A percentile compares a stretch with the other conserved stretches of the same genome.
These are phyloP conservation scores for Gopherus flavomarginatus DNA, from an alignment of 2,113 vertebrate genomes.

Conservation along the genomic window DNA sequence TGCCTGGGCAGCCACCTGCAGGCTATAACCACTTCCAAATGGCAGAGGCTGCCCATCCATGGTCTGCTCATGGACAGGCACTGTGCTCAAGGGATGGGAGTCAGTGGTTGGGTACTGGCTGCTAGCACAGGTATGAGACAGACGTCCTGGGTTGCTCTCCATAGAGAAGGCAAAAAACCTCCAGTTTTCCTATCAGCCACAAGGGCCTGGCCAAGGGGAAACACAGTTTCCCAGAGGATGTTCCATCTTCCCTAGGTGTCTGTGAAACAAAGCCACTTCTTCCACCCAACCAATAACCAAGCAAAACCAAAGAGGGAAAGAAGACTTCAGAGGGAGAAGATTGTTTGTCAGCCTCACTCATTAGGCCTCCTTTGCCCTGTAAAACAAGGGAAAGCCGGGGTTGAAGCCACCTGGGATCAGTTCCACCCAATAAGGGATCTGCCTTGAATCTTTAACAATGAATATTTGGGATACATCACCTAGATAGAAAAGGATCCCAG, in stretches of 20 bases:
- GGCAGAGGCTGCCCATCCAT: no score
- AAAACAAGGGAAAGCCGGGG: background rate
- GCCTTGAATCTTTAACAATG: fast-evolving
- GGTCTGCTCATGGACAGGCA: no score
- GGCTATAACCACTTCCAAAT: no score
- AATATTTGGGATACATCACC: fast-evolving
- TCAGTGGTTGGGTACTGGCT: background rate
- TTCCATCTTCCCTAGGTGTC: background rate
- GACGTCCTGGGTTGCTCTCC: background rate
- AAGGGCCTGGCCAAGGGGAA: background rate
- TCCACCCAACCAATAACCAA: background rate
- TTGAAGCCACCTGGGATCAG: background rate
- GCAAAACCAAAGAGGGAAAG: background rate
- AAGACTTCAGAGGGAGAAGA: background rate
- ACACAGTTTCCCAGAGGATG: no score
- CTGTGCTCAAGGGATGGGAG: background rate
- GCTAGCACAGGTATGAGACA: background rate
- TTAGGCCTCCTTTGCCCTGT: background rate
- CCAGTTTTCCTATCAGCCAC: background rate
- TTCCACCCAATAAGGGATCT: background rate
- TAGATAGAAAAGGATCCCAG: background rate
- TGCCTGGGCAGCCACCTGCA: no score
- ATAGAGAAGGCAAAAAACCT: background rate
- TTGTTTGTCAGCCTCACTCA: background rate
- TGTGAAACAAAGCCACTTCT: background rate